Base-by-base conservation (phyloP, 2,113 vertebrate species). In the Solea solea region DNA sequence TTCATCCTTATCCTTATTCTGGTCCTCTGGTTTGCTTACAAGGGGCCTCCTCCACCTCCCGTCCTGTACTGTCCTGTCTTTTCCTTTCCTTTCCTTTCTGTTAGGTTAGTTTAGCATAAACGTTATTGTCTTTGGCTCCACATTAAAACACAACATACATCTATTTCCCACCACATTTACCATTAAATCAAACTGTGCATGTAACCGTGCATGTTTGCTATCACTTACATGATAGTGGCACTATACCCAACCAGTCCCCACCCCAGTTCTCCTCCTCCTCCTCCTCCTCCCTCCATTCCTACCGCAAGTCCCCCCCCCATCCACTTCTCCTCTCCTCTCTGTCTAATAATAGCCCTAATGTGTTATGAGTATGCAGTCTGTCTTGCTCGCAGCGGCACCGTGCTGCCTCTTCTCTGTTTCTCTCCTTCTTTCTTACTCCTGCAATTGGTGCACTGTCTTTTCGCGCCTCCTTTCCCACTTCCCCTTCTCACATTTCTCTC, bases 331-430 rank as follows among this genome's bases (percentile, higher is more conserved):
- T 76, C 81, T 71, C 64, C 78, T 82, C 64, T 79, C 81, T 34
- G 65, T 87, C 86, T 89, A 90, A 90, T 89, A 89, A 89, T 90
- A 90, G 83, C 79, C 58, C 58, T 83, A 86, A 87, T 84, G 79
- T 87, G 83, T 84, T 84, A 82, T 85, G 80, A 70, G 72, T 76
- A 50, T 62, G 73, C 67, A 64, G 70, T 72, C 80, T 65, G 76
- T 81, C 84, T 83, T 10, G 53, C 83, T 90, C 0, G 34, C 82
- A 85, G 84, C 82, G 61, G 76, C 56, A 78, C 68, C 50, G 51
- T 34, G 39, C 76, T 66, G 42, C 27, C 60, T 64, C 51, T 5
- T 12, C 44, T 9, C 21, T 0, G 8, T 11, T 13, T 42, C 12
- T 13, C 9, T 8, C 41, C 42, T n/a, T 28, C 10, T 1, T n/a